Evolutionary conservation across 2,888 invertebrate genomes (phyloP), one percentile per base, ranked within the genome.

Genomic region (Andrena chrysosceles): DNA sequence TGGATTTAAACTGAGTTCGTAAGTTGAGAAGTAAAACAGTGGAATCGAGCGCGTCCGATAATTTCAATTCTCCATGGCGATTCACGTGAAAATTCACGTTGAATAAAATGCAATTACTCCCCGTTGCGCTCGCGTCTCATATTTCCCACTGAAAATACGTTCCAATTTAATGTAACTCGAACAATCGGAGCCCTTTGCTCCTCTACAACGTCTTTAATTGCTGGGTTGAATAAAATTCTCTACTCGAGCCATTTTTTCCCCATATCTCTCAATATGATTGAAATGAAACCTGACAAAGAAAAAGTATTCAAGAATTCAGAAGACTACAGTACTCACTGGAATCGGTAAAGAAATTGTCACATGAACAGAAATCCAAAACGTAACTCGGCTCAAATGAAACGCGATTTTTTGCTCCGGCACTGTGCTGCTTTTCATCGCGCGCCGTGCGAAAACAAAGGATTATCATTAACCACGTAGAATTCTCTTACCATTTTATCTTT

Each of bases 141-240:
- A 10, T 48, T 60, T 13, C 59, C 3, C 0, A 2, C 48, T 33
- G 16, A 16, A 31, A 59, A 10, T 23, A 5, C 42, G 42, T 5
- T 42, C 1, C 4, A 42, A 42, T 42, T 42, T 42, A 42, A 42
- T 16, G 16, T 42, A 42, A 42, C 42, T 42, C 16, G 16, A 42
- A 16, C 13, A 42, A n/a, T 8, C 54, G 54, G 20, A 20, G 20
- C 6, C 8, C 3, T 2, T 20, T 29, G 29, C 35, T 20, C 64
- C 29, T 16, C 5, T 59, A 59, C 29, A 67, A 74, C 54, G 59
- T 67, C 23, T 31, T 42, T 31, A 54, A 31, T 31, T 31, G 48
- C n/a, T n/a, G 6, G 2, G 48, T 20, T 26, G n/a, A 68, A 69
- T 60, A 52, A 69, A 60, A n/a, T n/a, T 7, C 33, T 2, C 10